Conservation (phyloP, 2,888 invertebrate species). For the Agrochola macilenta region DNA sequence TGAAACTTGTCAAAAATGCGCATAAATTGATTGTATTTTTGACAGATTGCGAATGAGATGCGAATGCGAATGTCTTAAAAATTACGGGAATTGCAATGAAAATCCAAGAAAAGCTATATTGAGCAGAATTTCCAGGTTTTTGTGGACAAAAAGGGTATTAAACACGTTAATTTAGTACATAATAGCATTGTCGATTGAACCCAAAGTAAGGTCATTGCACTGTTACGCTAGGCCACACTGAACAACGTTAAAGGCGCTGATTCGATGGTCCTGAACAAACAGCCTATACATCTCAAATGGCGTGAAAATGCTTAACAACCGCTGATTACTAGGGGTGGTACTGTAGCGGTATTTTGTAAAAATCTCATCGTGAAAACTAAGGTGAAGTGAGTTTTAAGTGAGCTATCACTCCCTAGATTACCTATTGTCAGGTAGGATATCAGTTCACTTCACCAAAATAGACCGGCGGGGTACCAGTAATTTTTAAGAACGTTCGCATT, state of each 20-base stretch:
- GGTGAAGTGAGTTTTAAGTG: background rate
- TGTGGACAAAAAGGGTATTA: background rate
- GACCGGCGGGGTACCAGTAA: background rate
- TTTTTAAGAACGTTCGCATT: too few species aligned
- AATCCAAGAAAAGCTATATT: background rate
- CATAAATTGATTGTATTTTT: too few species aligned
- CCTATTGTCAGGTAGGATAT: background rate
- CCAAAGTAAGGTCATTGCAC: slow-evolving; percentile 40
- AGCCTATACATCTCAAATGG: slow-evolving; percentile 37
- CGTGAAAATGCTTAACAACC: slow-evolving; percentile 34
- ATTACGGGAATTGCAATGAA: too few species aligned
- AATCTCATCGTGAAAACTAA: background rate
- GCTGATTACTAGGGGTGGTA: slow-evolving; percentile 19
- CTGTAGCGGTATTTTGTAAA: background rate
- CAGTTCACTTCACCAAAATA: background rate
- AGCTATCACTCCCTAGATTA: too few species aligned
- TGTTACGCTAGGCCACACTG: slow-evolving; percentile 8
- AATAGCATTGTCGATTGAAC: slow-evolving; percentile 20
- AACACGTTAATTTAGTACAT: slow-evolving; percentile 4
- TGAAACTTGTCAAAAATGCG: too few species aligned
- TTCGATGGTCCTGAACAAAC: slow-evolving; percentile 52
- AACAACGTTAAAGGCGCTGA: slow-evolving; percentile 11
- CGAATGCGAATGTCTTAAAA: too few species aligned
- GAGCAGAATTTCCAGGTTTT: background rate
- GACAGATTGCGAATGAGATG: too few species aligned